Evolutionary conservation across 1,140 invertebrate species (phyloP), one percentile per base, ranked within the genome.

Genomic region (Drosophila bipectinata): DNA sequence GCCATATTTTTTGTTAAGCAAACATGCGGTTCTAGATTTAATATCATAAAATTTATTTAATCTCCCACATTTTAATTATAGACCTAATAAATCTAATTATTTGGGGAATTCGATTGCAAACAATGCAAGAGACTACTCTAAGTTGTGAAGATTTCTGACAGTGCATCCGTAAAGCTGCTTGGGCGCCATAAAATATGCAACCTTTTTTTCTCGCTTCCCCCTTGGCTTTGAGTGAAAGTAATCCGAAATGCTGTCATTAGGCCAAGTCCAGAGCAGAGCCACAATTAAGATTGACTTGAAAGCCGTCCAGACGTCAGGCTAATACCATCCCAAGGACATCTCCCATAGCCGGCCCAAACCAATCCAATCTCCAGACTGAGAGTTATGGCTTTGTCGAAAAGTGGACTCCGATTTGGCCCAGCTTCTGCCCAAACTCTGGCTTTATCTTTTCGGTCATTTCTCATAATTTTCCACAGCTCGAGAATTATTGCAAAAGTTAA

Each of bases 401-500:
- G 75, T 79, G 79, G 79, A 79, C 75, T 67, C 52, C 18, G 53
- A 63, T 56, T 56, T 53, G 34, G 60, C 47, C 54, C 52, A 15
- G 55, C 63, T 51, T 14, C 39, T 34, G 14, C 64, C 53, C 48
- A 59, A 32, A 39, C 51, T 21, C n/a, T 18, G 39, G 62, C 14
- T 58, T 85, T 90, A 90, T 90, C 85, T 90, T 52, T 51, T 72
- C 44, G 78, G 81, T 85, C 87, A 90, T 90, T 85, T 85, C 84
- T 90, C 85, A 90, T 90, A 90, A 90, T 90, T 87, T 90, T 90
- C 57, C 72, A 69, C 53, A 87, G 82, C 77, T 63, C 62, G 79
- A 87, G 83, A 87, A 87, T 87, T 87, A 87, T 87, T 87, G 72
- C 83, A 80, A 90, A 90, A 90, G 85, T 90, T 90, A 90, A 90